Evolutionary conservation across 2,113 vertebrate species (phyloP).

Genomic region (Microcebus murinus): DNA sequence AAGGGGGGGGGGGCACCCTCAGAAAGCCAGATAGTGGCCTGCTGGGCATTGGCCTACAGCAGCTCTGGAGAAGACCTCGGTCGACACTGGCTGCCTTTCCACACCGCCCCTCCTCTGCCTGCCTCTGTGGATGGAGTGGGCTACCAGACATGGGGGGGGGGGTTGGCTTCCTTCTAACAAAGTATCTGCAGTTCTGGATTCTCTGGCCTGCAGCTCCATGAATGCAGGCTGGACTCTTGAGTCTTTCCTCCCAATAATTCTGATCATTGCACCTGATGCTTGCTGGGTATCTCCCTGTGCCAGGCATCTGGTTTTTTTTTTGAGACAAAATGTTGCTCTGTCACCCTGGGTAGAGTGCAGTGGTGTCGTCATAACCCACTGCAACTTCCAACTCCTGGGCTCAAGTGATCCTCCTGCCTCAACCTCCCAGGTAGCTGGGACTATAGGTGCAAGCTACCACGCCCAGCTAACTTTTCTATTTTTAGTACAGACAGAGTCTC

Average conservation of each 20-base stretch:
- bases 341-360: too few species aligned
- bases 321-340: too few species aligned
- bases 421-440: too few species aligned
- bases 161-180: not conserved
- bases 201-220: not conserved
- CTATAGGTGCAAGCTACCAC: too few species aligned
- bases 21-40: not conserved
- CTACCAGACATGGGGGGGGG: not conserved
- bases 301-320: not conserved
- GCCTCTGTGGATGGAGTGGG: not conserved
- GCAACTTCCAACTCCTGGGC: too few species aligned
- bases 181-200: not conserved
- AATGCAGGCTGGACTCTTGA: not conserved
- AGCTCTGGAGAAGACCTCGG: not conserved
- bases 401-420: too few species aligned
- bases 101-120: too few species aligned
- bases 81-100: not conserved
- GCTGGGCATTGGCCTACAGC: not conserved
- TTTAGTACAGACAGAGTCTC: too few species aligned
- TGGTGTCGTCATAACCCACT: too few species aligned
- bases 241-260: not conserved
- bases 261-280: too few species aligned
- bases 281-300: rapidly evolving
- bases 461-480: too few species aligned
- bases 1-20: not conserved